Base-by-base conservation (phyloP, 2,113 vertebrate genomes). In the Machaerirhynchus nigripectus region DNA sequence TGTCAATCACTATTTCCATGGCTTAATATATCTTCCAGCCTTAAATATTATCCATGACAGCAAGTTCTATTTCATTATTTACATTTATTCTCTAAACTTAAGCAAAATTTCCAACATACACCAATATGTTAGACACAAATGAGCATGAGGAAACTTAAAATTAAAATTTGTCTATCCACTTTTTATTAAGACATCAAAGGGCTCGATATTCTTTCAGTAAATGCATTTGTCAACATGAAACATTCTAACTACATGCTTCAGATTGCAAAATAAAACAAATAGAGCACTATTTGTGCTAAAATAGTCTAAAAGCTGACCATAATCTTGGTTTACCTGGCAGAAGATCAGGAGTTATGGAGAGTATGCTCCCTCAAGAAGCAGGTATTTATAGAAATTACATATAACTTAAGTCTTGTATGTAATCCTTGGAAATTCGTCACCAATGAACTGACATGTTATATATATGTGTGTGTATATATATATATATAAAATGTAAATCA, bases 231-330 rank as follows among this genome's bases (percentile, higher is more conserved):
- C 84, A 83, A 85, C 24, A 50, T 22, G 53, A 40, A 96, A 35
- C 46, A 87, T 57, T 31, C 31, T 64, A 92, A 83, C 63, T 69
- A 46, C 42, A 37, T 50, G 61, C 27, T 91, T 92, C 67, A 55
- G 47, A 70, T 4, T 22, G 47, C 19, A 94, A 95, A 90, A 86
- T 80, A 77, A 85, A 90, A 65, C 28, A 92, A 84, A 77, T 21
- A 61, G 7, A 73, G 74, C 85, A 35, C 63, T 76, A 87, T n/a
- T n/a, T n/a, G n/a, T n/a, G n/a, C n/a, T n/a, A n/a, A n/a, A n/a
- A n/a, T n/a, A n/a, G n/a, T n/a, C n/a, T 70, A 88, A 91, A 86
- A 91, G 82, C 75, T 90, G 55, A 80, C 71, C 50, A 70, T 95
- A 85, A 93, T 60, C 47, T 47, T 80, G 30, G 33, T 65, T 69